Evolutionary conservation across 2,888 invertebrate genomes (phyloP).

Genomic region (Dryadula phaetusa): DNA sequence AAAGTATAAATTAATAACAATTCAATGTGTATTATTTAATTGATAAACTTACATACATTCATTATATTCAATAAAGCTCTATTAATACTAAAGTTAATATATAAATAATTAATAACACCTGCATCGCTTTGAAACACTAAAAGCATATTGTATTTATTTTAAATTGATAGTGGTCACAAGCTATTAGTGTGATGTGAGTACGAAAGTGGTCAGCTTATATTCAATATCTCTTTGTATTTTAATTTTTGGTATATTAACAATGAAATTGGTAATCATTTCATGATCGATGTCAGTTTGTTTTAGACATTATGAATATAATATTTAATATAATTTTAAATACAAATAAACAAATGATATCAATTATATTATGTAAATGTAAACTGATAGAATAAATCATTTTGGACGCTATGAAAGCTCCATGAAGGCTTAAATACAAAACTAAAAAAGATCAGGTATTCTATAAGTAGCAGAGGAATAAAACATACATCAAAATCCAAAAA

Average conservation of each 20-base stretch:
- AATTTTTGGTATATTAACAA: conserved; percentile 1
- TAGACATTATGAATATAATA: background rate
- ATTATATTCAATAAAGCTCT: conserved; percentile 2
- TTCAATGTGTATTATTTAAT: background rate
- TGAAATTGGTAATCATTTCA: background rate
- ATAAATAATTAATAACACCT: conserved; percentile 12
- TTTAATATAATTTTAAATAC: too few species aligned
- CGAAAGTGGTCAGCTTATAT: conserved; percentile 7
- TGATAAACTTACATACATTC: background rate
- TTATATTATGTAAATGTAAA: too few species aligned
- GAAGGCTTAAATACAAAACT: too few species aligned
- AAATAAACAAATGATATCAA: too few species aligned
- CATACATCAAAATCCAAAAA: background rate
- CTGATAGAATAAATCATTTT: too few species aligned
- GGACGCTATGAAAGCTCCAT: too few species aligned
- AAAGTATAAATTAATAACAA: background rate
- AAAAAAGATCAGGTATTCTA: too few species aligned
- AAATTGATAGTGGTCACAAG: conserved; percentile 15
- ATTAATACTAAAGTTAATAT: background rate
- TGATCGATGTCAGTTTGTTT: background rate
- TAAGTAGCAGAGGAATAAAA: too few species aligned
- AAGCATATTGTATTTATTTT: conserved; percentile 18
- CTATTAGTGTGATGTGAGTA: conserved; percentile 17
- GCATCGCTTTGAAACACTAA: conserved; percentile 3
- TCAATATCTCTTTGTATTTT: conserved; percentile 3